These are phyloP conservation scores for Hypomecis punctinalis DNA, from an alignment of 2,888 invertebrate species.

Conservation along the genomic window DNA sequence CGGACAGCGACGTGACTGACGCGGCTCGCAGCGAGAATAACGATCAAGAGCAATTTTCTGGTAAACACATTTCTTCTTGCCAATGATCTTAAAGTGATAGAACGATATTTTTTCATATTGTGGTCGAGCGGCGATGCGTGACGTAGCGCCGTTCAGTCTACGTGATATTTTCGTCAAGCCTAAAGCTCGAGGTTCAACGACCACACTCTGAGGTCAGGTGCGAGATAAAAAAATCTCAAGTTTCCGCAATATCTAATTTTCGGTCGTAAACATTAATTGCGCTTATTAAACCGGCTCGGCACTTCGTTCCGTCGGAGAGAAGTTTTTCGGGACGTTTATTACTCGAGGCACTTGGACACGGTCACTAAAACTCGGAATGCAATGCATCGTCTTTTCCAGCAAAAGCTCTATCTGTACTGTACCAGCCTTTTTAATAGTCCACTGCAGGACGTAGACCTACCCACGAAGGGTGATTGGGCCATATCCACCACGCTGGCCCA, in stretches of 20 bases:
- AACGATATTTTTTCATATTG: slow-evolving; percentile 48
- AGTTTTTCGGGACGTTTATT: slow-evolving; percentile 42
- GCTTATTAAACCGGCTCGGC: slow-evolving; percentile 58
- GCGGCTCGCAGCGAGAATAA: slow-evolving; percentile 34
- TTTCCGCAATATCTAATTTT: slow-evolving; percentile 75
- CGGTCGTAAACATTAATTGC: slow-evolving; percentile 72
- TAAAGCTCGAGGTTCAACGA: slow-evolving; percentile 69
- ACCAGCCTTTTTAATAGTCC: too few species aligned
- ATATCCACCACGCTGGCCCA: too few species aligned
- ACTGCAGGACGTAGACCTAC: too few species aligned
- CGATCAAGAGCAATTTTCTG: slow-evolving; percentile 55
- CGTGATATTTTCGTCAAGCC: slow-evolving; percentile 65
- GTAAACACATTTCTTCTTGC: slow-evolving; percentile 50
- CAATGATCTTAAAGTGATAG: slow-evolving; percentile 51
- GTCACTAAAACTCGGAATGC: slow-evolving; percentile 31
- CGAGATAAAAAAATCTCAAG: slow-evolving; percentile 61
- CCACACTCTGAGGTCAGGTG: slow-evolving; percentile 70
- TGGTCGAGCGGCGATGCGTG: slow-evolving; percentile 54
- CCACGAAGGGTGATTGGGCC: too few species aligned
- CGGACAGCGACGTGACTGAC: slow-evolving; percentile 24
- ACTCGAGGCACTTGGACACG: slow-evolving; percentile 35
- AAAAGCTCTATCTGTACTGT: slow-evolving; percentile 15
- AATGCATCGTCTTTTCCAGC: slow-evolving; percentile 3
- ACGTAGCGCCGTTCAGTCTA: slow-evolving; percentile 65
- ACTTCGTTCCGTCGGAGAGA: slow-evolving; percentile 39